Base-by-base conservation (phyloP, 2,113 vertebrate species). In the Menidia beryllina region DNA sequence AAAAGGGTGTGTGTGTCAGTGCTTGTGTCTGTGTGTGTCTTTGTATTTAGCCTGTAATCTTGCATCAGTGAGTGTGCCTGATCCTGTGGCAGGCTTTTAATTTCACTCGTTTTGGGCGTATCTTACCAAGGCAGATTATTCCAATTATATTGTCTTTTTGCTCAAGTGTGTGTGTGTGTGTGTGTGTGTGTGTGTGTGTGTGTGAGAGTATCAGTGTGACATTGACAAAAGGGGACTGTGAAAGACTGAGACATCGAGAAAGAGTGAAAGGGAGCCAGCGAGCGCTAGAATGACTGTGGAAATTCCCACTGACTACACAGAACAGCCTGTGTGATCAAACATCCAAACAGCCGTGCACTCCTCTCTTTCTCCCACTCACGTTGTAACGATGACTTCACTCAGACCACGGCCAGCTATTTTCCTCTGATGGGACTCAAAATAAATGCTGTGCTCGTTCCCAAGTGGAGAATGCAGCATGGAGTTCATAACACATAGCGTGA, bases 301-400 rank as follows among this genome's bases (percentile, higher is more conserved):
- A 91, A 91, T 90, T 91, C 91, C 89, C 88, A 84, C 56, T 81
- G 84, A 90, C 78, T 82, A 72, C 70, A 84, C 73, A 68, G 79
- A 80, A 75, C 67, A 30, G 72, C 54, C 70, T 70, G 66, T 81
- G 82, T 84, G 78, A 85, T 82, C 75, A 85, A 87, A 84, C 84
- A 83, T 67, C 72, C 66, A 80, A 86, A 89, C 83, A 87, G 84
- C 81, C 57, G 59, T 72, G 84, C 54, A 45, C 58, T 67, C 77
- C 74, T 59, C 68, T 49, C 52, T 75, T 19, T 68, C 50, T 57
- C 38, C 54, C 49, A 61, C 68, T 78, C 66, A 14, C 68, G 75
- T 68, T 52, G 58, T 77, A 55, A 61, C 27, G 59, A 72, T 89
- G 85, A 90, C 85, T 81, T 89, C 83, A 88, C 41, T 26, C 75